Conservation (phyloP, 2,888 invertebrate species). For the Trichopoda pennipes region DNA sequence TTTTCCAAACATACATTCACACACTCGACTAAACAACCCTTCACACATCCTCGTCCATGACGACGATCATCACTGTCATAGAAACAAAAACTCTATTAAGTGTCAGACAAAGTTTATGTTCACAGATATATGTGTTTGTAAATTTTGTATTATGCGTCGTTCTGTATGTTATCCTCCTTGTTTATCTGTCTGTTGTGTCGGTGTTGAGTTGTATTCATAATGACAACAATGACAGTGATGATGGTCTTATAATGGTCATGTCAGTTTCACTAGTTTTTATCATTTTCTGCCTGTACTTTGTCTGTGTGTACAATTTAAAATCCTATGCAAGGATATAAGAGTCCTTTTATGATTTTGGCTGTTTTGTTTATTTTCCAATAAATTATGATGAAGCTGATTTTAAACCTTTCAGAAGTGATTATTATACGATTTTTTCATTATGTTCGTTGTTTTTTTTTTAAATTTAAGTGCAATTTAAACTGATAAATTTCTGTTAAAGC, state of each 20-base stretch:
- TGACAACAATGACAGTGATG: slow-evolving; percentile 51
- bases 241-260: slow-evolving; percentile 66
- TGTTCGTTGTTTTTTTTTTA: slow-evolving; percentile 22
- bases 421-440: slow-evolving; percentile 52
- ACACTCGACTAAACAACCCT: slow-evolving; percentile 35
- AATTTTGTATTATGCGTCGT: slow-evolving; percentile 11
- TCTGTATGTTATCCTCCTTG: slow-evolving; percentile 12
- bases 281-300: slow-evolving; percentile 10
- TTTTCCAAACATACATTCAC: slow-evolving; percentile 10
- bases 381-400: slow-evolving; percentile 70
- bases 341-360: slow-evolving; percentile 54
- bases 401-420: slow-evolving; percentile 53
- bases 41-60: slow-evolving; percentile 49
- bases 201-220: slow-evolving; percentile 43
- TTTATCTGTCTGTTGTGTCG: slow-evolving; percentile 3
- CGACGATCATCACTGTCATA: slow-evolving; percentile 8
- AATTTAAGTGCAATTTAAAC: slow-evolving; percentile 15
- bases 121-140: not conserved
- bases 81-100: slow-evolving; percentile 50
- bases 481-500: slow-evolving; percentile 2
- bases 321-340: slow-evolving; percentile 45
- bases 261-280: slow-evolving; percentile 61
- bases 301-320: not conserved
- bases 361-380: slow-evolving; percentile 64
- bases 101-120: slow-evolving; percentile 49